phyloP scores from a whole-genome alignment of 2,797 vertebrate genomes.

The Sebastes dallii region DNA sequence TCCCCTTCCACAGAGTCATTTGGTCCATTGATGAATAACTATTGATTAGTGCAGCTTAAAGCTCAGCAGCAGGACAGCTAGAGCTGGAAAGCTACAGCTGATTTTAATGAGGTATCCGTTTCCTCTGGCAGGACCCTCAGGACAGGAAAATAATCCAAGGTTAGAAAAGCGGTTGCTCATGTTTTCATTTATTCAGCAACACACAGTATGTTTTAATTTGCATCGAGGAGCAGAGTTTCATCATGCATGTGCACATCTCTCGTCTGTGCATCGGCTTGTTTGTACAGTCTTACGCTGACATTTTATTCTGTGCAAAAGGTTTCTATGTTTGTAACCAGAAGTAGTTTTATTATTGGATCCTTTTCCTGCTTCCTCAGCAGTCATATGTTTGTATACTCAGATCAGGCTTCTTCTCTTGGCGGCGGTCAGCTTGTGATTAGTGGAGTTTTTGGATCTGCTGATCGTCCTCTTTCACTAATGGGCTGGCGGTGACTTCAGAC shows the following conservation, averaged over 20 bases:
- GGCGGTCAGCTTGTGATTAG: constrained; percentile 10
- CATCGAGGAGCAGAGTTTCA: neutral
- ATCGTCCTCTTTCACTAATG: constrained; percentile 21
- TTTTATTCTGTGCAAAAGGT: neutral
- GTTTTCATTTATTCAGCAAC: neutral
- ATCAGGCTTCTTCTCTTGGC: constrained; percentile 22
- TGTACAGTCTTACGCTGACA: neutral
- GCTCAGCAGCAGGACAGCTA: neutral
- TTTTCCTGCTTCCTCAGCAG: neutral
- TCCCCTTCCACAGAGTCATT: neutral
- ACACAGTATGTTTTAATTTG: neutral
- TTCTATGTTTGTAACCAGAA: neutral
- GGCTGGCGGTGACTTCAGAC: constrained; percentile 17
- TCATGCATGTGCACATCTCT: neutral
- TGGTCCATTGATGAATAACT: neutral
- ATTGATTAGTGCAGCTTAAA: neutral
- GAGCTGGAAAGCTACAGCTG: neutral
- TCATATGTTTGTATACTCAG: neutral
- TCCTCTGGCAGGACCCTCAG: neutral
- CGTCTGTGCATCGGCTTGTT: neutral
- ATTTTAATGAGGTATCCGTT: neutral
- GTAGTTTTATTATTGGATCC: neutral
- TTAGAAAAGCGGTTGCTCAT: neutral
- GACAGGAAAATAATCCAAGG: neutral
- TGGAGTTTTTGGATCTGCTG: constrained; percentile 18